Base-by-base conservation (phyloP, 1,140 invertebrate genomes). In the Anastrepha ludens region DNA sequence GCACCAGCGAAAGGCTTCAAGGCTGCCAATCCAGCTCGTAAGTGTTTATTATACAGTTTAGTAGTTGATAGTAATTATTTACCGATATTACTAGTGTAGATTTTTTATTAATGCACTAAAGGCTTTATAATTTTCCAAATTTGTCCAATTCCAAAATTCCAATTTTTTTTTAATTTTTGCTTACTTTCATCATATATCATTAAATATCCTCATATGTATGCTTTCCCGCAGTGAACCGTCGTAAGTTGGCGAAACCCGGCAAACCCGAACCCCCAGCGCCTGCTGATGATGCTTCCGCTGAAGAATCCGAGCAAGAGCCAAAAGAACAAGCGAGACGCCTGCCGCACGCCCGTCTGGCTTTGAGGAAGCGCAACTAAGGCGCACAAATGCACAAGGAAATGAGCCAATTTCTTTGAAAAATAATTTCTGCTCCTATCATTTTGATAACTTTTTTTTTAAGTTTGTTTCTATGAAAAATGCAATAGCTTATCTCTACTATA, bases 291-390 rank as follows among this genome's bases (percentile, higher is more conserved):
- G 89, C 90, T 59, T 90, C 89, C 65, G 90, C 91, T 41, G 91
- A 91, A 85, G 91, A 92, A 41, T 92, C 91, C 20, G 91, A 92
- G 86, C 91, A 91, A 81, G 90, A 92, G 85, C 90, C 90, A 39
- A 92, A 92, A 88, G 91, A 92, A 89, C 92, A 92, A 85, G 91
- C 90, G 44, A 92, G 91, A 88, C 91, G 91, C 74, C 74, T 55
- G 47, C 90, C 91, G 29, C 88, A 88, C 50, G 87, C 86, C 59
- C 91, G 91, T 62, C 87, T 92, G 87, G 89, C 90, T 86, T 89
- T 92, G 89, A 90, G 91, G 89, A 92, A 92, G 87, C 91, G 91
- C 89, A 92, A 91, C 86, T 92, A 90, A 67, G 41, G 0, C n/a
- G 55, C 55, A 50, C 0, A 86, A 74, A 50, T 1, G 47, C 5